Percentiles rank a stretch among this genome's conserved stretches.
These are phyloP conservation scores for Acestrorhynchus altus DNA, from an alignment of 2,797 vertebrate species.

Conservation along the genomic window DNA sequence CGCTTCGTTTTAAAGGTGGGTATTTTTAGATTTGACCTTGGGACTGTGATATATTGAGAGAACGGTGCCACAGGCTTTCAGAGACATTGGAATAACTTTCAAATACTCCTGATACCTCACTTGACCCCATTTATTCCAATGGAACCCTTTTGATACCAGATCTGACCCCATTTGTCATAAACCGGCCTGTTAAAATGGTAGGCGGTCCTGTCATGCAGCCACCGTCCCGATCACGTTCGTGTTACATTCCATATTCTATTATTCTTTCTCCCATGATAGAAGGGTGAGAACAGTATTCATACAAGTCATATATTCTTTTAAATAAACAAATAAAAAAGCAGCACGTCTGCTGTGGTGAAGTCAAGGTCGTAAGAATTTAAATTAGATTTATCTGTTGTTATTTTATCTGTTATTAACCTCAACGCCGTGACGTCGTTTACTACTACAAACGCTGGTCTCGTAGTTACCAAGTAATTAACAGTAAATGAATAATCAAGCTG, in stretches of 20 bases:
- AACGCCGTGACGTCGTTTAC: too few species aligned
- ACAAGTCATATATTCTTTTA: too few species aligned
- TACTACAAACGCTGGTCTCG: too few species aligned
- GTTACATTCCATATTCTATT: neutral
- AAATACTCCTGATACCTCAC: constrained; percentile 66
- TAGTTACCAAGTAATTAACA: too few species aligned
- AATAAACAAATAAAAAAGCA: too few species aligned
- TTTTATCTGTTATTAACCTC: too few species aligned
- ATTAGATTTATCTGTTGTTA: too few species aligned
- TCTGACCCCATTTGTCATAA: constrained; percentile 74
- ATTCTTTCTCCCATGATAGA: neutral
- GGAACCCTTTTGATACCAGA: constrained; percentile 52
- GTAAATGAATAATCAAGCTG: too few species aligned
- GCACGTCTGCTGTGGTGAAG: too few species aligned
- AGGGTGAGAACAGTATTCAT: too few species aligned
- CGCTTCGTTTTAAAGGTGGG: constrained; percentile 66
- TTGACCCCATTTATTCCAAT: constrained; percentile 57
- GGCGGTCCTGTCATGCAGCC: constrained; percentile 33
- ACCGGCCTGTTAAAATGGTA: constrained; percentile 67
- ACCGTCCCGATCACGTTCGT: neutral
- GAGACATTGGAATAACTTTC: constrained; percentile 79
- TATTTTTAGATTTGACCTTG: constrained; percentile 76
- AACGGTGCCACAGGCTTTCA: constrained; percentile 64
- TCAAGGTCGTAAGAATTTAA: too few species aligned
- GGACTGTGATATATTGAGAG: constrained; percentile 69